Conservation (phyloP, 2,113 vertebrate species). For the Synodontis membranacea region DNA sequence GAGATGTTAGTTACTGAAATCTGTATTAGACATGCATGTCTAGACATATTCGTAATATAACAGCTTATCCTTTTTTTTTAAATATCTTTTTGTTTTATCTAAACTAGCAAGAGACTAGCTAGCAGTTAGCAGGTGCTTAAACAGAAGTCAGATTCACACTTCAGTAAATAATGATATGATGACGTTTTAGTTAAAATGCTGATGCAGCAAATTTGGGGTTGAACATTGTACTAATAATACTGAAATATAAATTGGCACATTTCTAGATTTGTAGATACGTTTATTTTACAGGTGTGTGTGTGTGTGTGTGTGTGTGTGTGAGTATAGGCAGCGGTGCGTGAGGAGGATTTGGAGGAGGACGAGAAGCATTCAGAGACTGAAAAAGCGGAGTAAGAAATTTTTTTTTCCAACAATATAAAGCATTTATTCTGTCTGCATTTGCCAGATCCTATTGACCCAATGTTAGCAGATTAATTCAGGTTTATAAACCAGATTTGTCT, state of each 20-base stretch:
- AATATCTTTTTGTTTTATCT: neutral
- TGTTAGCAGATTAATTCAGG: neutral
- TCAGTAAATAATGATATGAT: neutral
- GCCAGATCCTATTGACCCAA: neutral
- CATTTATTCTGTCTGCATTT: neutral
- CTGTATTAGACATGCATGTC: neutral
- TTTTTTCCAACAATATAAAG: conserved; percentile 41
- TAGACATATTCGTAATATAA: neutral
- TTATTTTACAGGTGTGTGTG: neutral
- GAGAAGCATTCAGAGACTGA: conserved; percentile 74
- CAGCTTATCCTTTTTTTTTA: neutral
- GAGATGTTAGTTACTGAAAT: neutral
- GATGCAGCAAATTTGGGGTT: no score
- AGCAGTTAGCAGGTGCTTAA: neutral
- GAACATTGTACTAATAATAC: no score
- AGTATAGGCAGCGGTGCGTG: conserved; percentile 48
- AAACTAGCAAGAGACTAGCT: neutral
- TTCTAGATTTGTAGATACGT: neutral
- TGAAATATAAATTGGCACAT: neutral
- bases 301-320: neutral
- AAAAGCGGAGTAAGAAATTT: conserved; percentile 77
- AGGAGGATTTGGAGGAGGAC: conserved; percentile 73
- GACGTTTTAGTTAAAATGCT: no score
- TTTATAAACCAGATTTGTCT: neutral
- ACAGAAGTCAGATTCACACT: no score